Conservation (phyloP, 2,797 vertebrate genomes). For the Pipistrellus nathusii region DNA sequence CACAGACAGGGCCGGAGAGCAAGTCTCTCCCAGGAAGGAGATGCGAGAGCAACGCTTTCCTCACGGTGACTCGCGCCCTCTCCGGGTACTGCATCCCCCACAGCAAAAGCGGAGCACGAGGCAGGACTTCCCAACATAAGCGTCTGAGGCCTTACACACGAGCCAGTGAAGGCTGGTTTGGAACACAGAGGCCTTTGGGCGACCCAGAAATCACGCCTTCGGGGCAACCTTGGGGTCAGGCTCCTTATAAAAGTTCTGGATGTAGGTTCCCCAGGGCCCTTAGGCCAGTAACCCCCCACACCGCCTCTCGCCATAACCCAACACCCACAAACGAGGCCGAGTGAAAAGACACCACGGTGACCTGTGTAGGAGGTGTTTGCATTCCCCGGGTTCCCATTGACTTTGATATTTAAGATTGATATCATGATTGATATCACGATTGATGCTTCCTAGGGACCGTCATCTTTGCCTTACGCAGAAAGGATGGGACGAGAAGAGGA, state of each 20-base stretch:
- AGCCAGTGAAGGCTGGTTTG: background rate
- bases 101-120: background rate
- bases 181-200: background rate
- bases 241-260: background rate
- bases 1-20: background rate
- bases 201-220: background rate
- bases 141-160: background rate
- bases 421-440: too few relatives aligned
- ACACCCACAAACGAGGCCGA: background rate
- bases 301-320: background rate
- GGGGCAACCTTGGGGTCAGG: background rate
- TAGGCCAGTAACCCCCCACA: too few relatives aligned
- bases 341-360: background rate
- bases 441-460: background rate
- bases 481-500: background rate
- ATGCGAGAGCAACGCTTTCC: fast-evolving
- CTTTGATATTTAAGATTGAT: background rate
- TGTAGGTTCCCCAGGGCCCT: background rate
- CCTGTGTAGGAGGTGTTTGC: background rate
- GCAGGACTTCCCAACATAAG: background rate
- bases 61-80: background rate
- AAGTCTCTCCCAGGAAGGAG: background rate
- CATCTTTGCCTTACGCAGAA: background rate
- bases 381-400: background rate
- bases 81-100: background rate